Evolutionary conservation across 2,113 vertebrate genomes (phyloP).

Genomic region (zebrafish (Danio rerio)): DNA sequence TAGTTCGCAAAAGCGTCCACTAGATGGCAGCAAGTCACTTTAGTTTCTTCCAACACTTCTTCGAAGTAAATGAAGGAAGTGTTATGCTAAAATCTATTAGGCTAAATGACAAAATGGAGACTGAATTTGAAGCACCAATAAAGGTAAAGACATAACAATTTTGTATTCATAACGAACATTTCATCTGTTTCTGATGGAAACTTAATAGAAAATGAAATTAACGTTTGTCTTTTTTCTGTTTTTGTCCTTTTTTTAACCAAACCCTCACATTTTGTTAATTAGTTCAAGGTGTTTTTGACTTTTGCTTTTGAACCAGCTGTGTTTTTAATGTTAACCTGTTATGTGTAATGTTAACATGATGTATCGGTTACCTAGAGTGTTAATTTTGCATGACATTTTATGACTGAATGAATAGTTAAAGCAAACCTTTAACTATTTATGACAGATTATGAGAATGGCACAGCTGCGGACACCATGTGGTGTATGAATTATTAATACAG

Average conservation of each 20-base stretch:
- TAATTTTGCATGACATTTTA: conserved; percentile 33
- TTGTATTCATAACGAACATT: background rate
- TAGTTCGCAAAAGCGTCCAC: conserved; percentile 34
- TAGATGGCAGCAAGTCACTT: conserved; percentile 54
- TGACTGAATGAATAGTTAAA: conserved; percentile 28
- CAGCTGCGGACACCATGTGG: conserved; percentile 24
- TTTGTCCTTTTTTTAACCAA: background rate
- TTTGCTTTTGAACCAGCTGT: background rate
- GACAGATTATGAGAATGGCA: background rate
- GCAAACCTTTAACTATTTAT: conserved; percentile 30
- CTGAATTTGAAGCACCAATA: background rate
- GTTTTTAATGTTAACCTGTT: background rate
- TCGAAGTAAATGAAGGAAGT: background rate
- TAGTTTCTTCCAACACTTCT: background rate
- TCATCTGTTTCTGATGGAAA: background rate
- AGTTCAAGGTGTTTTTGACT: background rate
- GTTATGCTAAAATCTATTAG: conserved; percentile 1
- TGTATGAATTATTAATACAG: conserved; percentile 39
- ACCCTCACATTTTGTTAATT: conserved; percentile 6
- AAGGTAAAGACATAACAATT: background rate
- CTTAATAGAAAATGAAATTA: background rate
- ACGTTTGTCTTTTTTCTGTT: no score
- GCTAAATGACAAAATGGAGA: background rate
- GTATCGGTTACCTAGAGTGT: background rate
- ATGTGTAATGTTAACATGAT: background rate